These are phyloP conservation scores for Apis dorsata DNA, from an alignment of 1,140 invertebrate genomes.

Conservation along the genomic window DNA sequence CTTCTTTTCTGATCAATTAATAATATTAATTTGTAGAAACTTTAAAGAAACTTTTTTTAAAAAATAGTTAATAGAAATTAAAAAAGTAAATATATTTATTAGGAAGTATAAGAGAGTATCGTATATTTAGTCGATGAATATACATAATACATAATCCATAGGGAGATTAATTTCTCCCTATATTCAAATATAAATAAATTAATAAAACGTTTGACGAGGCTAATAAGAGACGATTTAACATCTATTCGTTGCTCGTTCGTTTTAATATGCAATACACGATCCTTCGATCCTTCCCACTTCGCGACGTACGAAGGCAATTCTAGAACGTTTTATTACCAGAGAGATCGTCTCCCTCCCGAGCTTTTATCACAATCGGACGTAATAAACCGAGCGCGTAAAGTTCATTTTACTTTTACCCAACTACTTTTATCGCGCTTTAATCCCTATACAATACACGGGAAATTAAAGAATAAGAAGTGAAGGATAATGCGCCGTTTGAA, in stretches of 20 bases:
- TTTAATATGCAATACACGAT: too few relatives aligned
- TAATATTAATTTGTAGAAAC: too few relatives aligned
- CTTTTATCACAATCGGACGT: not conserved
- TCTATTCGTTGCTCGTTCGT: not conserved
- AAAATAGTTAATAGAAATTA: too few relatives aligned
- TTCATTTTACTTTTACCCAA: not conserved
- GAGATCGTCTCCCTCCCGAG: not conserved
- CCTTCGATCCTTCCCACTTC: not conserved
- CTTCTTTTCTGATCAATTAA: too few relatives aligned
- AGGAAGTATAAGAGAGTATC: too few relatives aligned
- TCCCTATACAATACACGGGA: not conserved
- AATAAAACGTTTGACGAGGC: not conserved
- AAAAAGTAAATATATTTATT: too few relatives aligned
- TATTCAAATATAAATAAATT: not conserved
- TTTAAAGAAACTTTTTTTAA: too few relatives aligned
- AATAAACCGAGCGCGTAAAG: constrained; percentile 1
- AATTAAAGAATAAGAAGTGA: not conserved
- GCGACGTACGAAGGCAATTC: not conserved
- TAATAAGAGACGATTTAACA: not conserved
- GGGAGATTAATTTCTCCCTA: too few relatives aligned
- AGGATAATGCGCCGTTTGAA: not conserved
- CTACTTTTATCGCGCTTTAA: too few relatives aligned
- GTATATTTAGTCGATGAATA: too few relatives aligned
- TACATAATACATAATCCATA: not conserved
- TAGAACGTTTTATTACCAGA: not conserved